Conservation (phyloP, 2,113 vertebrate genomes). For the Xenotilapia longispinis region DNA sequence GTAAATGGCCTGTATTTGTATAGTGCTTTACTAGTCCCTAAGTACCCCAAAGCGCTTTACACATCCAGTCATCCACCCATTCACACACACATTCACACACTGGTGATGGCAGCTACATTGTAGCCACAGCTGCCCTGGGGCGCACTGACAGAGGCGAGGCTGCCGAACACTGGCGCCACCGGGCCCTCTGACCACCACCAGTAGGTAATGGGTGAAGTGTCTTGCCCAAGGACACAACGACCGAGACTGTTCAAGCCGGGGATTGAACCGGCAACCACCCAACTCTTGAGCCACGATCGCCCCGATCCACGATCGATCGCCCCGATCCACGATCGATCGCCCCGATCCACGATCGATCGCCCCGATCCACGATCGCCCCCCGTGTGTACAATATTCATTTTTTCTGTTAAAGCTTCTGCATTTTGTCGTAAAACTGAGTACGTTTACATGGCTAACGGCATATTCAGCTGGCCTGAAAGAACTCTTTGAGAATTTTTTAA, state of each 20-base stretch:
- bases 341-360: accelerated
- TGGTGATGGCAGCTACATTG: not conserved
- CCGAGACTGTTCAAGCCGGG: not conserved
- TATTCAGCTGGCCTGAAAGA: not conserved
- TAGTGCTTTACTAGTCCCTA: not conserved
- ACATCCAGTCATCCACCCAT: not conserved
- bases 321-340: not conserved
- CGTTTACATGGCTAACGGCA: not conserved
- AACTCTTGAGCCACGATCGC: not conserved
- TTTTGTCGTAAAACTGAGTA: accelerated
- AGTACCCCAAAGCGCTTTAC: accelerated
- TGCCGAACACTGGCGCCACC: not conserved
- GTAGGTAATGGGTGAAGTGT: too few relatives aligned
- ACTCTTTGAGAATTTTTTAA: not conserved
- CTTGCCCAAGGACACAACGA: too few relatives aligned
- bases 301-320: too few relatives aligned
- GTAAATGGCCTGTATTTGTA: not conserved
- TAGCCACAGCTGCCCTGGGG: accelerated
- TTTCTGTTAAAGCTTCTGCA: not conserved
- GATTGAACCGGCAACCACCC: accelerated
- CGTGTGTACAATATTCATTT: not conserved
- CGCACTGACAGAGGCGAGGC: not conserved
- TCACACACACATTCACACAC: not conserved
- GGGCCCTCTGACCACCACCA: too few relatives aligned
- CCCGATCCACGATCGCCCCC: too few relatives aligned